Evolutionary conservation across 2,888 invertebrate genomes (phyloP), one percentile per base, ranked within the genome.

Genomic region (Drosophila putrida): DNA sequence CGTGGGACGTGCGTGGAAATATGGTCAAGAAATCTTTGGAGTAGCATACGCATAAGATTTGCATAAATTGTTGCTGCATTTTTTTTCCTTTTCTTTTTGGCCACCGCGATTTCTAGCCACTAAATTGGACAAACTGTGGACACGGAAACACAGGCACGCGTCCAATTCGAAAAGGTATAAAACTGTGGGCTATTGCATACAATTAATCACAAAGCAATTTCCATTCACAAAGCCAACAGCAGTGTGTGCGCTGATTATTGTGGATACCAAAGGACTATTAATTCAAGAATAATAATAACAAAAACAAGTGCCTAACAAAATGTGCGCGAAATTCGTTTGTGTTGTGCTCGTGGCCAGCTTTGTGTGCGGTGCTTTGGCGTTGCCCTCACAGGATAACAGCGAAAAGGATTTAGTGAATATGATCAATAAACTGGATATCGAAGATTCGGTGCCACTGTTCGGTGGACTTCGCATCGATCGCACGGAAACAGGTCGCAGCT

Each of bases 331-430:
- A 91, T 89, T 89, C 78, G 87, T 89, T 80, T 91, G 90, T 90
- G 89, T 89, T 77, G 88, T 91, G 82, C 88, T 92, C 66, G 82
- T 91, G 66, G 91, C 90, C 80, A 81, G 90, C 76, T 84, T 90
- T 74, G 90, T 90, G 87, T 88, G 87, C 79, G 83, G 86, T 54
- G 88, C 90, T 63, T 65, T 80, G 53, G 91, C 92, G 31, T 69
- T 92, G 65, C 92, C 91, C 51, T 90, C 91, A 79, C 91, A 91
- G 90, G 92, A 92, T 87, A 88, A 70, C 69, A 89, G 82, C 75
- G 92, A 94, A 86, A 91, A 92, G 80, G 92, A 93, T 78, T 88
- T 94, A 78, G 90, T 93, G 60, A 88, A 91, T 60, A 90, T 93
- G 76, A 90, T 94, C 39, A 93, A 94, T 67, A 90, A 91, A 71